Evolutionary conservation across 2,888 invertebrate genomes (phyloP).

Genomic region (Folsomia manolachei): DNA sequence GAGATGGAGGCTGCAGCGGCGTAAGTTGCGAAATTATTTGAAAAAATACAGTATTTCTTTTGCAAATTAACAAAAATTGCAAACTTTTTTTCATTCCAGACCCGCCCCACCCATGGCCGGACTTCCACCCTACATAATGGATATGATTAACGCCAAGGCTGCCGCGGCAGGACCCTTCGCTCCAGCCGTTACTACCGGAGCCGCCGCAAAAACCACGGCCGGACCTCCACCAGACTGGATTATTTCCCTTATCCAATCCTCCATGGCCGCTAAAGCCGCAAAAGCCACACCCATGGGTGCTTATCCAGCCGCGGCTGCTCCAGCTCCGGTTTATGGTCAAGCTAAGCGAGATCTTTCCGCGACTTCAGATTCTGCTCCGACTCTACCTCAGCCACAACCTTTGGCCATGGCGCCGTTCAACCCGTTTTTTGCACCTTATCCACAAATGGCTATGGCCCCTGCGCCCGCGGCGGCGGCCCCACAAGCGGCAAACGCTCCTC

Average conservation of each 20-base stretch:
- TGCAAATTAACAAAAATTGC: neutral
- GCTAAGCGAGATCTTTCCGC: constrained; percentile 5
- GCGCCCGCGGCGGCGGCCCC: neutral
- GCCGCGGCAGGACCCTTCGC: constrained; percentile 16
- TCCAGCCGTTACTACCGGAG: constrained; percentile 11
- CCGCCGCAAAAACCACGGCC: constrained; percentile 15
- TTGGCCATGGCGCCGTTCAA: neutral
- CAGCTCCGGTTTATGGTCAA: neutral
- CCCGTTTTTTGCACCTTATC: constrained; percentile 14
- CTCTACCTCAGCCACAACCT: neutral
- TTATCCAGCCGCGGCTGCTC: constrained; percentile 5
- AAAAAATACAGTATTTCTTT: neutral
- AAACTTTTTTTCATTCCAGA: neutral
- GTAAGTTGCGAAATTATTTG: constrained; percentile 1
- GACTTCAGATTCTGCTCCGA: neutral
- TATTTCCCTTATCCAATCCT: constrained; percentile 25
- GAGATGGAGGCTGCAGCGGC: constrained; percentile 3
- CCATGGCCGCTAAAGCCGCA: constrained; percentile 28
- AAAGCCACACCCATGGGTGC: constrained; percentile 9
- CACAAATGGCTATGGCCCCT: constrained; percentile 5
- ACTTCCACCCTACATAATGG: constrained; percentile 29
- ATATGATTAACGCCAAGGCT: constrained; percentile 20
- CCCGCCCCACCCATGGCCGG: neutral
- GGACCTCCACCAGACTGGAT: constrained; percentile 33
- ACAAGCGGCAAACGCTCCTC: neutral